A percentile compares a stretch with the other conserved stretches of the same genome.
These are phyloP conservation scores for Phylloscopus trochilus DNA, from an alignment of 2,113 vertebrate genomes.

Conservation along the genomic window DNA sequence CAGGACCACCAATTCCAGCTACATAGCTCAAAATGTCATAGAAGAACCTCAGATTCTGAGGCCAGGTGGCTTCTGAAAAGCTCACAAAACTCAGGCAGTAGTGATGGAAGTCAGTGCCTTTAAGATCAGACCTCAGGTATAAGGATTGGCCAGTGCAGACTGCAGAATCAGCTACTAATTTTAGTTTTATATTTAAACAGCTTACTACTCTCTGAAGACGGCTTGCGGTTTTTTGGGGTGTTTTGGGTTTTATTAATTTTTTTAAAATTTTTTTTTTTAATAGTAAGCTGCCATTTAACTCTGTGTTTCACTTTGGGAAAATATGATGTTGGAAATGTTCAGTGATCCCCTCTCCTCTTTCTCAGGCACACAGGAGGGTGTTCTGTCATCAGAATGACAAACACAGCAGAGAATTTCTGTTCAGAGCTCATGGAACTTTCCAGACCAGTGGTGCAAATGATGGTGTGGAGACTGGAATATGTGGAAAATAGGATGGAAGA, in stretches of 20 bases:
- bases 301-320: background rate
- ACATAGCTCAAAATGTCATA: background rate
- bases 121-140: background rate
- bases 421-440: background rate
- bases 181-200: background rate
- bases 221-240: no score
- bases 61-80: background rate
- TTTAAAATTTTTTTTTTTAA: background rate
- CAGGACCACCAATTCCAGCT: background rate
- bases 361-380: background rate
- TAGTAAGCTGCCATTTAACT: background rate
- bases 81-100: background rate
- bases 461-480: background rate
- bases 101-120: background rate
- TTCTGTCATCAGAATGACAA: background rate
- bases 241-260: no score
- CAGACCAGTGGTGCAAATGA: background rate
- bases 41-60: background rate
- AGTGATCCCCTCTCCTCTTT: background rate
- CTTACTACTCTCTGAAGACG: background rate
- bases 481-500: background rate
- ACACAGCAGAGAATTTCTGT: background rate
- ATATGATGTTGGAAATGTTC: background rate
- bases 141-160: background rate
- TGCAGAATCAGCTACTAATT: background rate